phyloP scores from a whole-genome alignment of 2,113 vertebrate genomes.

The Acanthisitta chloris region DNA sequence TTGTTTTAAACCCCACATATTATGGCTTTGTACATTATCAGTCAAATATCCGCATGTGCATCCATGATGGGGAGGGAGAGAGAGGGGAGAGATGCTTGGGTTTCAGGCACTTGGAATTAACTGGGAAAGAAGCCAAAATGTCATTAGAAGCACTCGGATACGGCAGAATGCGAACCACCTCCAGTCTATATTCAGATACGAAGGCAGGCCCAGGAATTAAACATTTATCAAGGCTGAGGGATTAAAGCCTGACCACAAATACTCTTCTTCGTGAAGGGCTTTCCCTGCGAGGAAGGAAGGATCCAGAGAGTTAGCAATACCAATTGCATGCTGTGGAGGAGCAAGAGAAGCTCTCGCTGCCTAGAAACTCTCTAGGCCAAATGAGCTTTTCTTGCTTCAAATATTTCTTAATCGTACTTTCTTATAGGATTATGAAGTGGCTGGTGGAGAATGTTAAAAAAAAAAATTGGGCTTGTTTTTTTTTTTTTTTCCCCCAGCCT shows the following conservation, averaged over 20 bases:
- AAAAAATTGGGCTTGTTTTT: neutral
- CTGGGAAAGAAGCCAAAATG: conserved; percentile 71
- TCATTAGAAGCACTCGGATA: conserved; percentile 62
- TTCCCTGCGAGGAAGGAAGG: conserved; percentile 33
- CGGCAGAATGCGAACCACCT: conserved; percentile 39
- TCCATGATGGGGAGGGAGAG: conserved; percentile 28
- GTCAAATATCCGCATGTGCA: conserved; percentile 8
- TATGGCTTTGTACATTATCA: conserved; percentile 47
- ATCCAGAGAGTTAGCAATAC: neutral
- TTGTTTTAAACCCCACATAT: conserved; percentile 32
- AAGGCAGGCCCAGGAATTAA: conserved; percentile 62
- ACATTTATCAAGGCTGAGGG: conserved; percentile 49
- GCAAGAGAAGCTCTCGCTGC: neutral
- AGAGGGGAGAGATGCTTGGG: conserved; percentile 16
- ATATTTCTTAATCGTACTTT: conserved; percentile 71
- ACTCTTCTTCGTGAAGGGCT: conserved; percentile 42
- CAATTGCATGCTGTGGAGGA: neutral
- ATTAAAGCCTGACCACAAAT: conserved; percentile 65
- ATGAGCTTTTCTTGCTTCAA: conserved; percentile 59
- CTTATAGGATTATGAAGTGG: conserved; percentile 66
- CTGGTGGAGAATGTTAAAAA: conserved; percentile 46
- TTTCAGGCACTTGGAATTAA: conserved; percentile 58
- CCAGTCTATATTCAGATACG: conserved; percentile 41
- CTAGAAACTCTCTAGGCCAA: conserved; percentile 39
- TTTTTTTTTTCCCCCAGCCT: conserved; percentile 9